Conservation (phyloP, 2,888 invertebrate genomes). For the Trilocha varians region DNA sequence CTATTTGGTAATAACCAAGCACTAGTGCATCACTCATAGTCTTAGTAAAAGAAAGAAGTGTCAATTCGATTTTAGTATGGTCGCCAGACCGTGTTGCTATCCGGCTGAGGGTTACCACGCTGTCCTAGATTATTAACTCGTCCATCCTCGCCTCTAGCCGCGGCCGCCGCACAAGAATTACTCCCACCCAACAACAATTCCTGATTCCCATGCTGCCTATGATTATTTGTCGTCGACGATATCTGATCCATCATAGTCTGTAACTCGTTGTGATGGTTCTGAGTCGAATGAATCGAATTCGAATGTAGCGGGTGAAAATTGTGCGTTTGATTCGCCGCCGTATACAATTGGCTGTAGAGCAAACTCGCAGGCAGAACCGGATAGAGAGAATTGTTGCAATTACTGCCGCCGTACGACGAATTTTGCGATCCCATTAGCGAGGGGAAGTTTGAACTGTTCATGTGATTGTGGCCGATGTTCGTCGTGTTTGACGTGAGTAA, state of each 20-base stretch:
- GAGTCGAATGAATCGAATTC: slow-evolving; percentile 75
- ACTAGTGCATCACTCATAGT: neutral
- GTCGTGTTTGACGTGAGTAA: slow-evolving; percentile 77
- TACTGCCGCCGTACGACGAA: slow-evolving; percentile 72
- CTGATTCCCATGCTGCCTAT: slow-evolving; percentile 58
- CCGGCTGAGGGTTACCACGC: slow-evolving; percentile 75
- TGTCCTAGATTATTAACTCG: slow-evolving; percentile 70
- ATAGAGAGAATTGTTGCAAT: slow-evolving; percentile 82
- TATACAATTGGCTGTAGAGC: slow-evolving; percentile 87
- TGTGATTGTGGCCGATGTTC: slow-evolving; percentile 73
- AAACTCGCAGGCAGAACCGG: slow-evolving; percentile 87
- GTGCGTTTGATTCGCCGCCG: slow-evolving; percentile 83
- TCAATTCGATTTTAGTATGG: slow-evolving; percentile 74
- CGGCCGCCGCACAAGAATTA: slow-evolving; percentile 73
- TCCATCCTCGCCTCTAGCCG: slow-evolving; percentile 72
- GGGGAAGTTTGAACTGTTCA: slow-evolving; percentile 77
- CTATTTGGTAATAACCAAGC: slow-evolving; percentile 6
- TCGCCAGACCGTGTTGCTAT: slow-evolving; percentile 82
- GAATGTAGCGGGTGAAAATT: slow-evolving; percentile 81
- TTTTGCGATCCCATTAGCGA: slow-evolving; percentile 76
- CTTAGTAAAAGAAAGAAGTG: slow-evolving; percentile 24
- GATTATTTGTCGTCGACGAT: slow-evolving; percentile 76
- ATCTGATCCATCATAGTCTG: slow-evolving; percentile 86
- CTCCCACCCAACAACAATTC: slow-evolving; percentile 71
- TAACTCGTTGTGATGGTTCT: slow-evolving; percentile 78